Evolutionary conservation across 2,113 vertebrate species (phyloP), one percentile per base, ranked within the genome.

Genomic region (Drymodes brunneopygia): DNA sequence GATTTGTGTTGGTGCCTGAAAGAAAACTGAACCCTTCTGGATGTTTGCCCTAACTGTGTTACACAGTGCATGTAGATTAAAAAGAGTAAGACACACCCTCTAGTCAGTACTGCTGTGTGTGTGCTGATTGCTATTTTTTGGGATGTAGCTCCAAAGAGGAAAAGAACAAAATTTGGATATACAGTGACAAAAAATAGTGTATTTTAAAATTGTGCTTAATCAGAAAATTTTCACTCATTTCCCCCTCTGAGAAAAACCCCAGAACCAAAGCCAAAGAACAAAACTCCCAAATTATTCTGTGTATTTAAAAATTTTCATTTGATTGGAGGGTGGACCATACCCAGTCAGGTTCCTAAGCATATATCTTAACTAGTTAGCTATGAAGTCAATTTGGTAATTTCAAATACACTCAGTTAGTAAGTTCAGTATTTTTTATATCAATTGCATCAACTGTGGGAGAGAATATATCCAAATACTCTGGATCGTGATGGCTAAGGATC

Each of bases 401-500:
- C 65, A 83, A 61, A 80, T 66, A 66, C 19, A 31, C 10, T 11
- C 15, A 65, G 31, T 69, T 70, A 60, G 21, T 69, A 72, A 77
- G 18, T 72, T 89, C 18, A 65, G 13, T 93, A 36, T 45, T 81
- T 92, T 96, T 92, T 78, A 10, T 35, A 72, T 73, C 25, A 48
- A n/a, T n/a, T 79, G 47, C 6, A 71, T 81, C 66, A 88, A 0
- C 36, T 81, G 20, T 61, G 64, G 15, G 13, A 57, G 33, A 16
- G n/a, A 57, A 38, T 86, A 36, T 73, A 81, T 48, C 35, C 42
- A 81, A 87, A 62, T 78, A 62, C 6, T 75, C 36, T 81, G 28
- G 7, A 57, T 78, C 20, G 24, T 73, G 31, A 40, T 54, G 24
- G 40, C 28, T 81, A 45, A 45, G 20, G 15, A 25, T 78, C 10